A percentile compares a stretch with the other conserved stretches of the same genome.
Conservation (phyloP, 2,888 invertebrate species). For the Agrilus biguttatus region DNA sequence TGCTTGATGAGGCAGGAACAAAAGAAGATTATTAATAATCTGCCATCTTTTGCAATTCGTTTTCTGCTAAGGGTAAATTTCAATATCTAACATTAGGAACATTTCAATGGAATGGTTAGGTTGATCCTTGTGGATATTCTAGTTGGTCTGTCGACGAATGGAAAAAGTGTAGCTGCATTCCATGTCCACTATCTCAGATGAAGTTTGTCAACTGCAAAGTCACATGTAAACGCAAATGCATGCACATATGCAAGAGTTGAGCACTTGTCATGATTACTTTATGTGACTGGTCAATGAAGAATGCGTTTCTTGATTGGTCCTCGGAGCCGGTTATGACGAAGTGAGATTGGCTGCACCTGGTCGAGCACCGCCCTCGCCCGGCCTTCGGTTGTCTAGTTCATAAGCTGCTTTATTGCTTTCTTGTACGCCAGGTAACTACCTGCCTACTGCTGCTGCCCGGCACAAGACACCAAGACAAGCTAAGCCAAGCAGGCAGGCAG, state of each 20-base stretch:
- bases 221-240: constrained; percentile 10
- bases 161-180: too few relatives aligned
- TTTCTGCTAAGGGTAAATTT: too few relatives aligned
- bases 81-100: too few relatives aligned
- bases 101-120: too few relatives aligned
- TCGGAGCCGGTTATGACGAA: constrained; percentile 32
- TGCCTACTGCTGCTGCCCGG: constrained; percentile 4
- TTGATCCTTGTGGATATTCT: too few relatives aligned
- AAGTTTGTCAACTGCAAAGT: too few relatives aligned
- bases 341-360: constrained; percentile 33
- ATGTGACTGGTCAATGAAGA: constrained; percentile 31
- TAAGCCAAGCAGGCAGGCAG: constrained; percentile 6
- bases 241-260: constrained; percentile 22
- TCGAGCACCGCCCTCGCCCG: constrained; percentile 28
- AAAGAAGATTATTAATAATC: too few relatives aligned
- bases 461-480: too few relatives aligned
- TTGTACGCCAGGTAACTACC: constrained; percentile 18
- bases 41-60: too few relatives aligned
- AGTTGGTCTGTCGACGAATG: too few relatives aligned
- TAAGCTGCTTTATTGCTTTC: constrained; percentile 30
- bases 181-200: too few relatives aligned
- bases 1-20: too few relatives aligned
- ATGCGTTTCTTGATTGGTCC: constrained; percentile 29
- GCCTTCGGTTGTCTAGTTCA: constrained; percentile 28
- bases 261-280: constrained; percentile 26